phyloP scores from a whole-genome alignment of 2,113 vertebrate genomes.

The Clarias batrachus region DNA sequence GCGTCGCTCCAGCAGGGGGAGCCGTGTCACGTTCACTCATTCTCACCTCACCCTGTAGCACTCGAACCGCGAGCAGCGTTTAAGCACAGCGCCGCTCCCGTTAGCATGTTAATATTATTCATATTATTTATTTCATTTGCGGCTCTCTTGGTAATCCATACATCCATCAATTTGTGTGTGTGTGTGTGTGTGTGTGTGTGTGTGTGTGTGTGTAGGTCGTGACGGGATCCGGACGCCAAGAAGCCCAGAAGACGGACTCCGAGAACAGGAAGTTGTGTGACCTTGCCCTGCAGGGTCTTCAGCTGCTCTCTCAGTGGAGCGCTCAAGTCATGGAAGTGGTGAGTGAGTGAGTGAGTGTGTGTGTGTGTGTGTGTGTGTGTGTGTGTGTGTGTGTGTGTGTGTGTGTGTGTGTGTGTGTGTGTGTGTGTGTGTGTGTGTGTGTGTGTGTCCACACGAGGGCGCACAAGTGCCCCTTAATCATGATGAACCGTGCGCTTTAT shows the following conservation, averaged over 20 bases:
- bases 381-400: neutral
- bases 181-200: neutral
- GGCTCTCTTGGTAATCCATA: neutral
- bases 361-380: neutral
- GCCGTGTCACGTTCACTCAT: no score
- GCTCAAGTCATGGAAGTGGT: constrained; percentile 99
- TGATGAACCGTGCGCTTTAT: no score
- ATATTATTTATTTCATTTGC: neutral
- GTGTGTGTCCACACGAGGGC: neutral
- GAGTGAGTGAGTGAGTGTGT: constrained; percentile 47
- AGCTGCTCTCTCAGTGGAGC: constrained; percentile 97
- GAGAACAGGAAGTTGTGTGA: constrained; percentile 97
- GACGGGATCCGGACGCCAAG: constrained; percentile 94
- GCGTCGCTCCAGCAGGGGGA: constrained; percentile 17
- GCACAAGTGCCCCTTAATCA: neutral
- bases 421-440: neutral
- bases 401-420: neutral
- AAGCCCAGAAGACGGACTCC: constrained; percentile 87
- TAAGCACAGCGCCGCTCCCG: neutral
- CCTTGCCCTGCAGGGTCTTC: constrained; percentile 91
- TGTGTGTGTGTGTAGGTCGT: constrained; percentile 79
- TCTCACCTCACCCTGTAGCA: neutral
- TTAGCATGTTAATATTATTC: neutral
- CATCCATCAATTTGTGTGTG: neutral
- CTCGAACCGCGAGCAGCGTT: neutral